These are phyloP conservation scores for Drosophila vallismaia DNA, from an alignment of 2,888 invertebrate species.

Conservation along the genomic window DNA sequence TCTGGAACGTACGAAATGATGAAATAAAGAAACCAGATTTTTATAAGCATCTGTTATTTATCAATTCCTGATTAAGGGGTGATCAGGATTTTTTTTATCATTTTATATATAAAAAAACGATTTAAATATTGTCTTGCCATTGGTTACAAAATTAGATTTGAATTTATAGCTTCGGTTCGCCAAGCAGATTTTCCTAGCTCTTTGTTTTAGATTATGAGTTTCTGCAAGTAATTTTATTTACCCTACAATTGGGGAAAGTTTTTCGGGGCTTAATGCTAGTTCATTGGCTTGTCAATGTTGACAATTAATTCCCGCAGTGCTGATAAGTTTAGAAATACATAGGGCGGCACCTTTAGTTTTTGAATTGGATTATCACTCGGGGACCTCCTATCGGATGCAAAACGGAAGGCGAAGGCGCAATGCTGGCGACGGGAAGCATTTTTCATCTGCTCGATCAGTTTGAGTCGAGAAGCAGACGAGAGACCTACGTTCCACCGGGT, in stretches of 20 bases:
- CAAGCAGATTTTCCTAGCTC: not conserved
- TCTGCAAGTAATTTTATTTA: not conserved
- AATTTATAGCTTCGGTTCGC: too few relatives aligned
- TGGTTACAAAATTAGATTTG: too few relatives aligned
- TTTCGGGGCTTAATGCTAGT: not conserved
- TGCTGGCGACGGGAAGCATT: not conserved
- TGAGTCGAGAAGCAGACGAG: slow-evolving; percentile 4
- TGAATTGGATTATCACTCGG: not conserved
- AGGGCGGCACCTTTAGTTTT: not conserved
- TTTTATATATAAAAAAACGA: too few relatives aligned
- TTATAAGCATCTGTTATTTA: not conserved
- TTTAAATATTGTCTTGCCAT: too few relatives aligned
- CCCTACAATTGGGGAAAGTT: not conserved
- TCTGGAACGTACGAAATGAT: slow-evolving; percentile 1
- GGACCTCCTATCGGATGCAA: not conserved
- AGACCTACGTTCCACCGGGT: not conserved
- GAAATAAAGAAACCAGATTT: not conserved
- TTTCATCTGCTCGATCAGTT: slow-evolving; percentile 9
- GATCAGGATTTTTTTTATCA: too few relatives aligned
- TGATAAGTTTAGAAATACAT: slow-evolving; percentile 9
- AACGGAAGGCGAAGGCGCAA: too few relatives aligned
- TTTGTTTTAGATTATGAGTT: not conserved
- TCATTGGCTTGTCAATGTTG: not conserved
- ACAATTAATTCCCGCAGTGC: not conserved
- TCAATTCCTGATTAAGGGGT: too few relatives aligned